Evolutionary conservation across 1,140 invertebrate genomes (phyloP).

Genomic region (Drosophila tsacasi): DNA sequence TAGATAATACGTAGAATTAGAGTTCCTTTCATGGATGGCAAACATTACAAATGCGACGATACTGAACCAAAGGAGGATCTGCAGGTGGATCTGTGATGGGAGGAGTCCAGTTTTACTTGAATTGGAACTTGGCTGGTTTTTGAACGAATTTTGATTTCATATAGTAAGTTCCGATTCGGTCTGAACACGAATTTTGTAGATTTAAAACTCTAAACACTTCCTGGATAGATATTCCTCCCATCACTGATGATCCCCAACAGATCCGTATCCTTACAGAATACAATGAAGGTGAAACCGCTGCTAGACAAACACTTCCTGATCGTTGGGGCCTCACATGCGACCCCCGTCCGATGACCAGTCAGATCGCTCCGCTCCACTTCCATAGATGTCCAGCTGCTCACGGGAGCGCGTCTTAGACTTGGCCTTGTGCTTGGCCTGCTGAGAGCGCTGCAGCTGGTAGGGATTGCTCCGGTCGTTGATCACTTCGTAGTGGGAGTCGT

Average conservation of each 20-base stretch:
- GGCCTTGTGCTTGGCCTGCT: conserved; percentile 63
- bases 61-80: conserved; percentile 31
- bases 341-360: conserved; percentile 74
- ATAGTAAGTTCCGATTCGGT: background rate
- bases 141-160: background rate
- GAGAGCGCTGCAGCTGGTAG: conserved; percentile 56
- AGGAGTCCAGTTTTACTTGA: background rate
- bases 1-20: conserved; percentile 32
- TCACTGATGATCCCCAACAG: conserved; percentile 15
- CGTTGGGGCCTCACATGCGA: conserved; percentile 65
- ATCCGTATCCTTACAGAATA: conserved; percentile 12
- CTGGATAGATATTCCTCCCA: background rate
- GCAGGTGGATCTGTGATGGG: background rate
- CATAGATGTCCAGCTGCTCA: conserved; percentile 69
- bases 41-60: conserved; percentile 72
- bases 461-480: conserved; percentile 61
- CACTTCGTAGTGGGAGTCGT: conserved; percentile 62
- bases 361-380: conserved; percentile 48
- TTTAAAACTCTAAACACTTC: conserved; percentile 17
- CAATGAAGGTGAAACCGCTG: conserved; percentile 51
- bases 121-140: background rate
- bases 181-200: background rate
- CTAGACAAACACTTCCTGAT: conserved; percentile 68
- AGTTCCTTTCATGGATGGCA: conserved; percentile 67
- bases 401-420: conserved; percentile 66